Evolutionary conservation across 2,888 invertebrate species (phyloP), one percentile per base, ranked within the genome.

Genomic region (Ophion ellenae): DNA sequence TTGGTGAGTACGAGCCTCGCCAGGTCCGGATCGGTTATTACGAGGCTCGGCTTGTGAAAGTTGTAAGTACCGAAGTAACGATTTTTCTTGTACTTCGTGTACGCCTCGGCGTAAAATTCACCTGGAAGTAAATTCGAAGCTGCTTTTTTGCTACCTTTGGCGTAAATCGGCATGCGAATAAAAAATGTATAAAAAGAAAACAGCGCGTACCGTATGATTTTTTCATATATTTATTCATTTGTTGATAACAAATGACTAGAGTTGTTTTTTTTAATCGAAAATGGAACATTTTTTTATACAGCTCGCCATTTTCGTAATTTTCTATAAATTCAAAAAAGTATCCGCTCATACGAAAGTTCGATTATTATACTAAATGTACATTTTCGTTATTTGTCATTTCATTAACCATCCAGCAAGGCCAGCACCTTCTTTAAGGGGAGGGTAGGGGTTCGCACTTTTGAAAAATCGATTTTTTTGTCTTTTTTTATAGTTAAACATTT

Each of bases 11-110:
- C 87, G 0, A 87, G 69, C 83, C 90, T 90, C 11, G 94, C 91
- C 3, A 94, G 24, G 32, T 94, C 92, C 0, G 92, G 92, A 88
- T 94, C 93, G 66, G 90, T 88, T 4, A 94, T 83, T 1, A 94
- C 74, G 1, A 94, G 83, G 32, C 83, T 88, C 14, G 93, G 93
- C 20, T 91, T 89, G 75, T 90, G 87, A 67, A 93, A 87, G 45
- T 87, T 89, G 76, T 91, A 93, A 0, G 90, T 83, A 2, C 94
- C 94, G 73, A 90, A 88, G 63, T 90, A 90, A 57, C 88, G 90
- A 61, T 89, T 81, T 2, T 91, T 83, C 70, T 90, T 90, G 24
- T 87, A 85, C 40, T 86, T 82, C 0, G 87, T 71, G 69, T 93
- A 93, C 6, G 83, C 69, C 5, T 89, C 74, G 61, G 70, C 70